phyloP scores from a whole-genome alignment of 2,888 invertebrate species.

The Stictocephala bisonia region DNA sequence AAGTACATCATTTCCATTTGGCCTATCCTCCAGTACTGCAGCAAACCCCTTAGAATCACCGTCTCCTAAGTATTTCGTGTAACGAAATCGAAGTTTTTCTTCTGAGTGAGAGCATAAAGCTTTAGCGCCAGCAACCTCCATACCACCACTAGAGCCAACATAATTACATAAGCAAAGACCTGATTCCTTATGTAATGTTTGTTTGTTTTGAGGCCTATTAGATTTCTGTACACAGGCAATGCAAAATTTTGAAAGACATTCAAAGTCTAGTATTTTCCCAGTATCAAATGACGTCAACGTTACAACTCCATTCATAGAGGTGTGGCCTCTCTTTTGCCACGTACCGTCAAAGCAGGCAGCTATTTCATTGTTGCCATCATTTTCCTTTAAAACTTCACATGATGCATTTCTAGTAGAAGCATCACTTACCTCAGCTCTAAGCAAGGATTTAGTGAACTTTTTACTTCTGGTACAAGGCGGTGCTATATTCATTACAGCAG shows the following conservation, averaged over 20 bases:
- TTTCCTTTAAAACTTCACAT: too few species aligned
- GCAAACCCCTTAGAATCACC: background rate
- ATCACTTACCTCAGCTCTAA: too few species aligned
- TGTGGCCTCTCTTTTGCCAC: constrained; percentile 13
- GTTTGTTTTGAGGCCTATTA: too few species aligned
- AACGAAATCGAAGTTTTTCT: background rate
- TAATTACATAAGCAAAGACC: background rate
- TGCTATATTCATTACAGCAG: background rate
- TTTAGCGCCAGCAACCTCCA: background rate
- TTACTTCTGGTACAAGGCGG: background rate
- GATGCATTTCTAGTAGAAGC: too few species aligned
- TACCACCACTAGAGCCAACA: background rate
- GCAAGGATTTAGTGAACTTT: too few species aligned
- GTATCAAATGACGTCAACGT: constrained; percentile 22
- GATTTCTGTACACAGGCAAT: constrained; percentile 4
- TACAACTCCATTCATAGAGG: constrained; percentile 17
- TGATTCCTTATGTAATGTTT: too few species aligned
- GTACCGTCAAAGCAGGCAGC: too few species aligned
- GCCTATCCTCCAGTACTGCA: background rate
- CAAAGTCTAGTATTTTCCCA: constrained; percentile 8
- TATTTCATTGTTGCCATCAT: too few species aligned
- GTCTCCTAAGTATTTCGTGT: constrained; percentile 9
- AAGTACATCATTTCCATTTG: background rate
- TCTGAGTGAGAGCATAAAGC: background rate
- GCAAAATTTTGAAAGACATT: constrained; percentile 6